Evolutionary conservation across 2,113 vertebrate genomes (phyloP).

Genomic region (Harpagus bidentatus): DNA sequence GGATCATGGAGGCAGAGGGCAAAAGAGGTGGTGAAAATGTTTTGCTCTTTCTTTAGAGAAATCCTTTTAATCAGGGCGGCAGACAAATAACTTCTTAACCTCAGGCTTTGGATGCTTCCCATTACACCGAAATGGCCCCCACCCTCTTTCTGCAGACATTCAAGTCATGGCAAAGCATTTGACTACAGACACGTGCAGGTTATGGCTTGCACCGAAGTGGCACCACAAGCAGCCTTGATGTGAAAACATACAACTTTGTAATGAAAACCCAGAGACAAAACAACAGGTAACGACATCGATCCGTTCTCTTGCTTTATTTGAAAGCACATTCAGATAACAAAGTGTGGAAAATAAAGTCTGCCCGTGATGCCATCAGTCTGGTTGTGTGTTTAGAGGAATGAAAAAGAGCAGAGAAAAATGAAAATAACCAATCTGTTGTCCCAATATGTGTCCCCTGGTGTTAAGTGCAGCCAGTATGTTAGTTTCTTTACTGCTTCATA

Average conservation of each 20-base stretch:
- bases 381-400: background rate
- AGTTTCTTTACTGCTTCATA: background rate
- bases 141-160: background rate
- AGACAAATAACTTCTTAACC: background rate
- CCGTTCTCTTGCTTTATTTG: slow-evolving; percentile 41
- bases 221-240: background rate
- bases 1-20: rapidly evolving
- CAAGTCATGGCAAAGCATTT: background rate
- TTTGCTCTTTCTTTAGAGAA: background rate
- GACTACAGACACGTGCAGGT: rapidly evolving
- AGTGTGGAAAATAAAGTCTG: background rate
- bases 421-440: background rate
- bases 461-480: background rate
- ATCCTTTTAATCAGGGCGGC: background rate
- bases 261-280: background rate
- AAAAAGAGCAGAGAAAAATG: background rate
- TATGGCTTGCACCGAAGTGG: background rate
- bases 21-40: background rate
- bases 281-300: background rate
- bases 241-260: background rate
- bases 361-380: background rate
- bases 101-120: background rate
- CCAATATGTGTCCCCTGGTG: background rate
- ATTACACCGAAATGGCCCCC: background rate
- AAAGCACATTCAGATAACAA: slow-evolving; percentile 18